Evolutionary conservation across 2,888 invertebrate species (phyloP).

Genomic region (Salticus scenicus): DNA sequence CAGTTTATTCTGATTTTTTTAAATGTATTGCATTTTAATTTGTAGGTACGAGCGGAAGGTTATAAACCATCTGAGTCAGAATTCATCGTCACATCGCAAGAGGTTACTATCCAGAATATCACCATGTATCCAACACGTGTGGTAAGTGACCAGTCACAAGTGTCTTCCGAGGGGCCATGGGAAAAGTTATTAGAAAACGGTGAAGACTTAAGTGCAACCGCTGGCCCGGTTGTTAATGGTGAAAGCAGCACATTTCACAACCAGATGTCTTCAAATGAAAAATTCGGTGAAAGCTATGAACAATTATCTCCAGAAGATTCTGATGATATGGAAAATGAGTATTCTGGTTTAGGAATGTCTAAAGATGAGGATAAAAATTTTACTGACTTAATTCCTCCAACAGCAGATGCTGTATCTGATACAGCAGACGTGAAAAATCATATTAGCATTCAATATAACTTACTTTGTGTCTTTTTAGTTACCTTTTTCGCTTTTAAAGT

Average conservation of each 20-base stretch:
- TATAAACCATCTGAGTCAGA: constrained; percentile 64
- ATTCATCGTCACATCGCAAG: constrained; percentile 66
- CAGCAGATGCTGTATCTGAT: constrained; percentile 47
- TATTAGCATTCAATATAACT: not conserved
- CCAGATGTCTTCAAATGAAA: constrained; percentile 32
- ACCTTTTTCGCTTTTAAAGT: not conserved
- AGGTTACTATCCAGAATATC: constrained; percentile 60
- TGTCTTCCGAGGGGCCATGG: constrained; percentile 52
- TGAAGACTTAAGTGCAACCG: constrained; percentile 18
- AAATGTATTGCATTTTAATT: too few species aligned
- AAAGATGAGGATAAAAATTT: constrained; percentile 48
- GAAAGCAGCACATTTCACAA: constrained; percentile 22
- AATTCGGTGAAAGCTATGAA: constrained; percentile 24
- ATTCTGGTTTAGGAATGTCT: constrained; percentile 38
- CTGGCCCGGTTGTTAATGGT: constrained; percentile 27
- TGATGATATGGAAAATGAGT: constrained; percentile 31
- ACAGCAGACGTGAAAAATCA: not conserved
- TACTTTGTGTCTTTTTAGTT: not conserved
- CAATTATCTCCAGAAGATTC: not conserved
- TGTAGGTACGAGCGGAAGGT: constrained; percentile 64
- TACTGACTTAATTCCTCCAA: constrained; percentile 44
- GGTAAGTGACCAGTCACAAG: constrained; percentile 69
- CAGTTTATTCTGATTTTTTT: too few species aligned
- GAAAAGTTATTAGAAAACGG: constrained; percentile 55
- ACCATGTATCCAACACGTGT: constrained; percentile 65